Conservation (phyloP, 1,140 invertebrate species). For the Drosophila subpulchrella region DNA sequence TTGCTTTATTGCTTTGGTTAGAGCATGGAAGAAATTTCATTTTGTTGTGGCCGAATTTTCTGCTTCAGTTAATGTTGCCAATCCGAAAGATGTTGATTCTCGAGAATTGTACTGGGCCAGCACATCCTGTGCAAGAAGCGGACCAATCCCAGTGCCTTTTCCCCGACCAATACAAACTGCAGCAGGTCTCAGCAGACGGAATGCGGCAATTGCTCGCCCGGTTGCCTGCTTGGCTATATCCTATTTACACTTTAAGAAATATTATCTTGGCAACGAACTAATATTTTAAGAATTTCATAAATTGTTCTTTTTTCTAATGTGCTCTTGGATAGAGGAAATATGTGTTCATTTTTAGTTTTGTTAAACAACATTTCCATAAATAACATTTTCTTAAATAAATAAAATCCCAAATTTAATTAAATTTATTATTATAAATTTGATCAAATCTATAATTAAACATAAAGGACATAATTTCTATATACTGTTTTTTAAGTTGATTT, state of each 20-base stretch:
- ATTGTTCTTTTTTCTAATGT: no score
- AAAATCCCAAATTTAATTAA: no score
- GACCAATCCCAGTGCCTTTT: constrained; percentile 17
- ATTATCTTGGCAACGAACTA: no score
- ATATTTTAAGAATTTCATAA: neutral
- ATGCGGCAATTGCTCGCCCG: constrained; percentile 55
- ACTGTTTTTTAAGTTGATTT: no score
- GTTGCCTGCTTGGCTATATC: constrained; percentile 34
- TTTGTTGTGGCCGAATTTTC: constrained; percentile 35
- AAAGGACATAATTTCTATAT: no score
- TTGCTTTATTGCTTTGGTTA: constrained; percentile 2
- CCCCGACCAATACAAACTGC: constrained; percentile 35
- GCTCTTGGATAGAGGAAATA: no score
- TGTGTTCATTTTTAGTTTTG: no score
- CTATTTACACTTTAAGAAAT: constrained; percentile 8
- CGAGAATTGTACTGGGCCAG: constrained; percentile 47
- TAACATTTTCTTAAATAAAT: no score
- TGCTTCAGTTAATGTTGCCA: constrained; percentile 21
- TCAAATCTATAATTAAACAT: no score
- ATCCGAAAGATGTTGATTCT: constrained; percentile 40
- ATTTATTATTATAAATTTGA: no score
- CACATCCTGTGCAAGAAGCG: constrained; percentile 4
- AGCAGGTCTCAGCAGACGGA: constrained; percentile 56
- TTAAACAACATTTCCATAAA: no score
- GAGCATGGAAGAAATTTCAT: constrained; percentile 22